A percentile compares a stretch with the other conserved stretches of the same genome.
Evolutionary conservation across 1,140 invertebrate genomes (phyloP).

Genomic region (Drosophila kurseongensis): DNA sequence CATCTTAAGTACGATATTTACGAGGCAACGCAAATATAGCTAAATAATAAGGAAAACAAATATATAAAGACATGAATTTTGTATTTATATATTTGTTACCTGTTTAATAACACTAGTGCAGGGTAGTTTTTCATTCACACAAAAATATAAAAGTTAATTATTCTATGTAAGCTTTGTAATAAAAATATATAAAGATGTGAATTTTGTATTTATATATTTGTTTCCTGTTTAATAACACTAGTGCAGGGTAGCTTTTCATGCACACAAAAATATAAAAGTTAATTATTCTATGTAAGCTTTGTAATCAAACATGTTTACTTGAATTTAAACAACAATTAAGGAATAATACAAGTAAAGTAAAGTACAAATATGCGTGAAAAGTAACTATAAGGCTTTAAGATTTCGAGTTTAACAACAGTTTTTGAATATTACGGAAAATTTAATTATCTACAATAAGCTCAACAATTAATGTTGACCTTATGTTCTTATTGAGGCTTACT

Average conservation of each 20-base stretch:
- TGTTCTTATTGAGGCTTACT: conserved; percentile 48
- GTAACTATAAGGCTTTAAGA: conserved; percentile 9
- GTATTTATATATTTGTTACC: too few relatives aligned
- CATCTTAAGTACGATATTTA: conserved; percentile 64
- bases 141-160: not conserved
- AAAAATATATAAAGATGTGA: too few relatives aligned
- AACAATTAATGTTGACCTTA: conserved; percentile 1
- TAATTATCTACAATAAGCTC: conserved; percentile 6
- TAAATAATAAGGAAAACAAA: conserved; percentile 19
- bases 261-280: not conserved
- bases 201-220: not conserved
- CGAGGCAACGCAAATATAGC: conserved; percentile 47
- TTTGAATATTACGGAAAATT: conserved; percentile 9
- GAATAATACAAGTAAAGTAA: not conserved
- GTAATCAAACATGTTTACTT: not conserved
- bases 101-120: not conserved
- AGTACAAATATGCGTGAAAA: conserved; percentile 29
- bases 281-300: not conserved
- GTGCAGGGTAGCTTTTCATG: not conserved
- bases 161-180: not conserved
- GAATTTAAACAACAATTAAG: conserved; percentile 10
- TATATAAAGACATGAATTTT: conserved; percentile 7
- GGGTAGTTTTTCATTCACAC: not conserved
- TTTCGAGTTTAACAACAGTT: conserved; percentile 4
- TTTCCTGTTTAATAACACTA: not conserved